Percentiles rank a stretch among this genome's conserved stretches.
Conservation (phyloP, 2,797 vertebrate species). For the Orientallactaga sibirica region DNA sequence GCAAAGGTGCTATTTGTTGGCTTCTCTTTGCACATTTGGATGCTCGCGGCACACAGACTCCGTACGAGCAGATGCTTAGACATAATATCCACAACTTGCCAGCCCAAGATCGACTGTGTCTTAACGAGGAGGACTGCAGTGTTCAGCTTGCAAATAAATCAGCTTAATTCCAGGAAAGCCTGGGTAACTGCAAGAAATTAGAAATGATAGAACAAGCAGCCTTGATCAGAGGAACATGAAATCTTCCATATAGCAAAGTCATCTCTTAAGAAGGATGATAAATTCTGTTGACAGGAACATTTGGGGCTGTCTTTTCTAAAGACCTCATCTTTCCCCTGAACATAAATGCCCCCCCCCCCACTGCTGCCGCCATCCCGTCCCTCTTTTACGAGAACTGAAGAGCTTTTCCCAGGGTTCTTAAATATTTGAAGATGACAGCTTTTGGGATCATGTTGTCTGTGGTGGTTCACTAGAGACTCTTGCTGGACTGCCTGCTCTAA, state of each 20-base stretch:
- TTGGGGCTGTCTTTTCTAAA: slow-evolving; percentile 48
- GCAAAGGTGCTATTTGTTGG: neutral
- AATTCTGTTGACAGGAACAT: slow-evolving; percentile 61
- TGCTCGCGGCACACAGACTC: neutral
- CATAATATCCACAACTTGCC: slow-evolving; percentile 15
- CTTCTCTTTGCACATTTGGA: neutral
- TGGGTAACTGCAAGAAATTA: slow-evolving; percentile 68
- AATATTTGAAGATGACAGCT: slow-evolving; percentile 46
- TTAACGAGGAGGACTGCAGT: neutral
- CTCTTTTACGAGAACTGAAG: neutral
- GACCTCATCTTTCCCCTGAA: neutral
- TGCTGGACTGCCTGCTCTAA: neutral
- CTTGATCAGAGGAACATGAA: slow-evolving; percentile 56
- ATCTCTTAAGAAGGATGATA: slow-evolving; percentile 44
- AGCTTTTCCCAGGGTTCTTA: slow-evolving; percentile 34
- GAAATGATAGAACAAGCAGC: slow-evolving; percentile 48
- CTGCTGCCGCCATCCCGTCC: no score
- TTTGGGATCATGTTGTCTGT: slow-evolving; percentile 40
- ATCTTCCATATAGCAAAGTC: slow-evolving; percentile 37
- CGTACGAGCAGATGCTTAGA: neutral
- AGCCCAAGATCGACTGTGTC: slow-evolving; percentile 25
- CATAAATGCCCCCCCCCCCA: neutral
- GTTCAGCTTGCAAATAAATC: slow-evolving; percentile 68
- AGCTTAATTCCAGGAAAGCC: slow-evolving; percentile 70
- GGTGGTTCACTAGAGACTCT: slow-evolving; percentile 33